phyloP scores from a whole-genome alignment of 2,888 invertebrate genomes.

The Drosophila pseudotakahashii region DNA sequence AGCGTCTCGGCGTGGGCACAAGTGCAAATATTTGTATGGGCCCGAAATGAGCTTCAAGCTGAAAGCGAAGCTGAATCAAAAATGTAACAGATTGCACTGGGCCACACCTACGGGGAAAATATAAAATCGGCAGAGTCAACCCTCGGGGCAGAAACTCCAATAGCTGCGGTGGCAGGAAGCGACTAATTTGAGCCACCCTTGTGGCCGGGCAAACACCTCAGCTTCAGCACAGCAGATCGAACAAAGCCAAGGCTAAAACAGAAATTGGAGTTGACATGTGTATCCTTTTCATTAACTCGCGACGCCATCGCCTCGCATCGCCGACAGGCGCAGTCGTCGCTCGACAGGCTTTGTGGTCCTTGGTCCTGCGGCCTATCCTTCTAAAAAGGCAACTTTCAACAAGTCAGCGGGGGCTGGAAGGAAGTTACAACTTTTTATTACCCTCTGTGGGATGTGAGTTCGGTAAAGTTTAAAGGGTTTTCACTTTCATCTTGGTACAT shows the following conservation, averaged over 20 bases:
- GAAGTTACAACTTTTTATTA: conserved; percentile 4
- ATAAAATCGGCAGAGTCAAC: conserved; percentile 55
- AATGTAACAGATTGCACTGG: conserved; percentile 81
- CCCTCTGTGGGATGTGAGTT: conserved; percentile 6
- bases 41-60: conserved; percentile 44
- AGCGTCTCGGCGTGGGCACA: conserved; percentile 51
- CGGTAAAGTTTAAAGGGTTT: not conserved
- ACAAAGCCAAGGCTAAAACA: conserved; percentile 45
- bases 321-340: conserved; percentile 36
- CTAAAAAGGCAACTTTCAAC: conserved; percentile 58
- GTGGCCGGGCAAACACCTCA: conserved; percentile 63
- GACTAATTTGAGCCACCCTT: conserved; percentile 78
- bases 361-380: conserved; percentile 40
- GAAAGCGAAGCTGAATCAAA: conserved; percentile 50
- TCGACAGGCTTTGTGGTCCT: conserved; percentile 27
- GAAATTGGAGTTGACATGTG: conserved; percentile 84
- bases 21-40: conserved; percentile 73
- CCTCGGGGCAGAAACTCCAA: conserved; percentile 37
- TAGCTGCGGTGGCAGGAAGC: conserved; percentile 50
- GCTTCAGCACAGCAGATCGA: conserved; percentile 21
- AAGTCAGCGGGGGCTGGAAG: conserved; percentile 3
- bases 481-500: not conserved
- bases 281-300: conserved; percentile 84
- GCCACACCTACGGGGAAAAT: conserved; percentile 67
- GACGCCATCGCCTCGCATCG: conserved; percentile 49